Percentiles rank a stretch among this genome's conserved stretches.
These are phyloP conservation scores for Heteromormyrus szaboi DNA, from an alignment of 2,797 vertebrate species.

Conservation along the genomic window DNA sequence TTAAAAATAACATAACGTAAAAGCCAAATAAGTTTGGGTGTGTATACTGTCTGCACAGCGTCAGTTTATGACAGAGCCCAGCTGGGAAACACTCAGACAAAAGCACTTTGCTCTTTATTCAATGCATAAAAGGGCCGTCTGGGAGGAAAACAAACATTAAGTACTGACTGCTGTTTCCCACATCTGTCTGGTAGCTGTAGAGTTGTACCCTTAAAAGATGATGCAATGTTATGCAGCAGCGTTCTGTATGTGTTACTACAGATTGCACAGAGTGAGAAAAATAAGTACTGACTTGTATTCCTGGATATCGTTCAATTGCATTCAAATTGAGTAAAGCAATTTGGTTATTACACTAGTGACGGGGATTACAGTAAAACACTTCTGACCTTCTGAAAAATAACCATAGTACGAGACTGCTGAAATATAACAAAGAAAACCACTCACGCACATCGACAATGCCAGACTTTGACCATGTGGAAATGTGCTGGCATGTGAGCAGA, in stretches of 20 bases:
- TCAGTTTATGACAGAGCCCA: conserved; percentile 1
- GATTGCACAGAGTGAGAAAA: background rate
- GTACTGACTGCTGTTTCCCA: background rate
- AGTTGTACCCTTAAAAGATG: background rate
- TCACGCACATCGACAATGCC: background rate
- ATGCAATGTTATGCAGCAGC: background rate
- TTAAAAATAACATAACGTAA: conserved; percentile 6
- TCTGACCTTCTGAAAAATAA: background rate
- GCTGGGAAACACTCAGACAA: background rate
- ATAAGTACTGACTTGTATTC: background rate
- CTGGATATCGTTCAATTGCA: background rate
- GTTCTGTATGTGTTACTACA: background rate
- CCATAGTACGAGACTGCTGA: background rate
- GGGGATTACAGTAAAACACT: background rate
- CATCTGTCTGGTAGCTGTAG: background rate
- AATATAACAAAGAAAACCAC: background rate
- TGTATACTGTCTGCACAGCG: background rate
- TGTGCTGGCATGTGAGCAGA: background rate
- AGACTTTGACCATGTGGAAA: background rate
- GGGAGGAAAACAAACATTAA: background rate
- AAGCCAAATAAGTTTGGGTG: background rate
- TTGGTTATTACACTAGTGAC: background rate
- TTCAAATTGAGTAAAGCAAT: background rate
- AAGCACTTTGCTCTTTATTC: background rate
- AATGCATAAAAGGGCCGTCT: background rate